Conservation (phyloP, 2,113 vertebrate species). For the Platichthys stellatus region DNA sequence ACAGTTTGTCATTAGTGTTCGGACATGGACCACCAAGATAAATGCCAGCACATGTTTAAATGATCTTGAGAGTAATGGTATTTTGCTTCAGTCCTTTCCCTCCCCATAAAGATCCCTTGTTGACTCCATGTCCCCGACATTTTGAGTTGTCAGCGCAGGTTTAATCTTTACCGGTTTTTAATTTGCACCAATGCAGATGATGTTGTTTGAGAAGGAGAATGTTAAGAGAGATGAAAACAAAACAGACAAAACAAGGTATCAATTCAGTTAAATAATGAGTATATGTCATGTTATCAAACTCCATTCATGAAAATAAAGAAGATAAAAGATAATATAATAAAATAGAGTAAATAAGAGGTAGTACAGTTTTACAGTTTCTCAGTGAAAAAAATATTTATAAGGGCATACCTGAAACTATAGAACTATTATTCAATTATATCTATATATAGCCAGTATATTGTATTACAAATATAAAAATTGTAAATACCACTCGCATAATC, state of each 20-base stretch:
- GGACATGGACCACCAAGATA: conserved; percentile 80
- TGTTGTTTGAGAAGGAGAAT: conserved; percentile 20
- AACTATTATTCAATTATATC: no score
- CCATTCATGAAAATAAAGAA: not conserved
- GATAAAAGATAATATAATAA: no score
- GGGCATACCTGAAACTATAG: no score
- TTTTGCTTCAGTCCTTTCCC: conserved; percentile 58
- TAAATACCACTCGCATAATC: no score
- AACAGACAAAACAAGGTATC: conserved; percentile 9
- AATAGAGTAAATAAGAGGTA: not conserved
- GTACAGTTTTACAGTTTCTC: not conserved
- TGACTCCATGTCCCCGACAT: conserved; percentile 54
- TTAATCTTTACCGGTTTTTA: conserved; percentile 52
- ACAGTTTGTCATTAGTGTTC: conserved; percentile 77
- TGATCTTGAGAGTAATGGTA: conserved; percentile 74
- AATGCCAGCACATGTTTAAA: conserved; percentile 81
- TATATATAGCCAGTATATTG: no score
- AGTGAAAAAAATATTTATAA: not conserved
- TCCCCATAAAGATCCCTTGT: conserved; percentile 61
- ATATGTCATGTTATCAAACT: not conserved
- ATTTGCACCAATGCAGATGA: conserved; percentile 21
- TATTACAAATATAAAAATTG: no score
- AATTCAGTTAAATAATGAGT: not conserved
- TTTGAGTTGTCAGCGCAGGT: conserved; percentile 61
- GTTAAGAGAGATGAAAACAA: conserved; percentile 30